Percentiles rank a stretch among this genome's conserved stretches.
phyloP scores from a whole-genome alignment of 64 coral and sea anemone genomes.

The Acropora yongei region DNA sequence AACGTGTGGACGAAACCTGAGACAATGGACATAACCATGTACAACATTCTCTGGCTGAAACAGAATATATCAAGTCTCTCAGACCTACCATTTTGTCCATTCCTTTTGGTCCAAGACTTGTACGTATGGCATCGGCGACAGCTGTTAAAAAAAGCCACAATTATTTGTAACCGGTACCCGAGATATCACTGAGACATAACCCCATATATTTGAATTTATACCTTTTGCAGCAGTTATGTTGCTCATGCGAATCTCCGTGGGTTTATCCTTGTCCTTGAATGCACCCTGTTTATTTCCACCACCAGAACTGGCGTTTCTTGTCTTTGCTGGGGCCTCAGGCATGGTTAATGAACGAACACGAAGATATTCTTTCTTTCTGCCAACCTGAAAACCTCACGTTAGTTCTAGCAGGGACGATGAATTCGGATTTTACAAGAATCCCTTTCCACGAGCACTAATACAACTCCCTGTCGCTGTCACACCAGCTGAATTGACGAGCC shows the following conservation, averaged over 20 bases:
- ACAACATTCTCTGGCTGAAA: too few species aligned
- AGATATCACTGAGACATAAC: not conserved
- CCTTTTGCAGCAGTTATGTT: conserved; percentile 99
- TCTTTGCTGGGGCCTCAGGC: conserved; percentile 70
- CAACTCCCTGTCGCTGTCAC: not conserved
- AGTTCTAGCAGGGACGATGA: not conserved
- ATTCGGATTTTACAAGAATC: conserved; percentile 9
- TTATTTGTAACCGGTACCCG: not conserved
- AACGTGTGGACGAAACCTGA: too few species aligned
- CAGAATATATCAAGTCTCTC: too few species aligned
- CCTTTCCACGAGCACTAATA: not conserved
- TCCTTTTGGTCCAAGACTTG: conserved; percentile 99
- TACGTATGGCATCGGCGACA: conserved; percentile 93
- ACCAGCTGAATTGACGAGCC: not conserved
- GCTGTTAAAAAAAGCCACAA: conserved; percentile 50
- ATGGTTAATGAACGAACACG: conserved; percentile 49
- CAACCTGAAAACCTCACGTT: not conserved
- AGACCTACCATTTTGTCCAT: conserved; percentile 98
- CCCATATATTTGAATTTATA: not conserved
- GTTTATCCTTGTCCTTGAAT: conserved; percentile 98
- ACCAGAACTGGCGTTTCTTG: conserved; percentile 27
- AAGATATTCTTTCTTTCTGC: not conserved
- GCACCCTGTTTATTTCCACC: conserved; percentile 63
- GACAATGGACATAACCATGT: too few species aligned
- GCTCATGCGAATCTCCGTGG: conserved; percentile 95